These are phyloP conservation scores for Mongoloraphidia duomilia DNA, from an alignment of 2,888 invertebrate species.

Conservation along the genomic window DNA sequence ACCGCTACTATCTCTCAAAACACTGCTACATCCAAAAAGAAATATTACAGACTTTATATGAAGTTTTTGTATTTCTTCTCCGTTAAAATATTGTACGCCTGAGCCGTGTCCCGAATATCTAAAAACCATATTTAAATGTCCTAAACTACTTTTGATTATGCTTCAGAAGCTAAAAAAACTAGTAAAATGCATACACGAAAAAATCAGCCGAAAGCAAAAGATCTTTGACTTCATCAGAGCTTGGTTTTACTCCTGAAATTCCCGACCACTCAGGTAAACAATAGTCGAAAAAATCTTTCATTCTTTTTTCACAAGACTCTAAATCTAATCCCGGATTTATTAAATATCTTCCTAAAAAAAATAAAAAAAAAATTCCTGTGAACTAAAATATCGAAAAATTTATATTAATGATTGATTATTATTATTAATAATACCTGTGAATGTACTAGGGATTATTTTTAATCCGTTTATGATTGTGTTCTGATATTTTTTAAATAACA, in stretches of 20 bases:
- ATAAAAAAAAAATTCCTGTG: neutral
- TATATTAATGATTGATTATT: too few species aligned
- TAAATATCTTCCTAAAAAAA: slow-evolving; percentile 34
- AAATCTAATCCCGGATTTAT: slow-evolving; percentile 52
- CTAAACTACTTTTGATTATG: neutral
- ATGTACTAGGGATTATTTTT: slow-evolving; percentile 33
- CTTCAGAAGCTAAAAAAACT: neutral
- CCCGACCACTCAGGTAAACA: slow-evolving; percentile 35
- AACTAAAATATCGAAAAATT: neutral
- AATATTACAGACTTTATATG: slow-evolving; percentile 41
- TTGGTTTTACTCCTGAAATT: slow-evolving; percentile 33
- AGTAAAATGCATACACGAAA: slow-evolving; percentile 36
- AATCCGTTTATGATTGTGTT: slow-evolving; percentile 38
- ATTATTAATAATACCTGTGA: slow-evolving; percentile 23
- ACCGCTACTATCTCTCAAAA: slow-evolving; percentile 28
- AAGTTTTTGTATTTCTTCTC: slow-evolving; percentile 37
- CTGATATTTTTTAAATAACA: slow-evolving; percentile 45
- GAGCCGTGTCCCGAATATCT: slow-evolving; percentile 59
- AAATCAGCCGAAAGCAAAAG: slow-evolving; percentile 37
- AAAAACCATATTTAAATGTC: slow-evolving; percentile 8
- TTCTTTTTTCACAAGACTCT: slow-evolving; percentile 30
- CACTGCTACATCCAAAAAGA: slow-evolving; percentile 51
- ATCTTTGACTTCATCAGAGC: slow-evolving; percentile 33
- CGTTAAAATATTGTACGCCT: slow-evolving; percentile 42
- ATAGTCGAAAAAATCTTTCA: slow-evolving; percentile 32